A percentile compares a stretch with the other conserved stretches of the same genome.
Conservation (phyloP, 2,888 invertebrate genomes). For the Cremastinae sp. region DNA sequence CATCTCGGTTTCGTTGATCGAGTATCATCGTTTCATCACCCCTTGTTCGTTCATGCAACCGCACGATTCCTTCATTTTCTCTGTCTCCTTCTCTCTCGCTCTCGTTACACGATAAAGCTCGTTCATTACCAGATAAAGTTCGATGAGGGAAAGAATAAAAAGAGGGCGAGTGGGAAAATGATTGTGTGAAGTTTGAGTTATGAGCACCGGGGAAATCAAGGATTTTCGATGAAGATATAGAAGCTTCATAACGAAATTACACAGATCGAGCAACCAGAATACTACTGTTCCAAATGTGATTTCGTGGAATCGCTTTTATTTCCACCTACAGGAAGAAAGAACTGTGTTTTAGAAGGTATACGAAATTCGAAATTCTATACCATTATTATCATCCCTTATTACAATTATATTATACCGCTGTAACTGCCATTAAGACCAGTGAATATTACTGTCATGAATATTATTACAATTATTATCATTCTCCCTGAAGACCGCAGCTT, state of each 20-base stretch:
- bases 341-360: no score
- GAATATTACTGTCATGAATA: no score
- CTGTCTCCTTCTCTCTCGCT: conserved; percentile 1
- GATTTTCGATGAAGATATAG: conserved; percentile 44
- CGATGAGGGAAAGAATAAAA: neutral
- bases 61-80: conserved; percentile 14
- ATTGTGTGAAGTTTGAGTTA: conserved; percentile 42
- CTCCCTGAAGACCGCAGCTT: neutral
- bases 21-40: conserved; percentile 30
- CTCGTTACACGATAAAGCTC: neutral
- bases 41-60: conserved; percentile 1
- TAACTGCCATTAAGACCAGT: no score
- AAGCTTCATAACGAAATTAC: conserved; percentile 45
- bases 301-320: no score
- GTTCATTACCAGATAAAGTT: conserved; percentile 22
- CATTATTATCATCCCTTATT: no score
- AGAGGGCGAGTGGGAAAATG: conserved; percentile 9
- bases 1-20: conserved; percentile 40
- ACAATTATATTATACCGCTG: no score
- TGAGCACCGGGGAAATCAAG: conserved; percentile 17
- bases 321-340: no score
- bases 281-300: no score
- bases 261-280: conserved; percentile 38
- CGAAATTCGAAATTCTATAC: no score
- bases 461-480: conserved; percentile 16